phyloP scores from a whole-genome alignment of 2,113 vertebrate genomes.

The Cyanoliseus patagonus region DNA sequence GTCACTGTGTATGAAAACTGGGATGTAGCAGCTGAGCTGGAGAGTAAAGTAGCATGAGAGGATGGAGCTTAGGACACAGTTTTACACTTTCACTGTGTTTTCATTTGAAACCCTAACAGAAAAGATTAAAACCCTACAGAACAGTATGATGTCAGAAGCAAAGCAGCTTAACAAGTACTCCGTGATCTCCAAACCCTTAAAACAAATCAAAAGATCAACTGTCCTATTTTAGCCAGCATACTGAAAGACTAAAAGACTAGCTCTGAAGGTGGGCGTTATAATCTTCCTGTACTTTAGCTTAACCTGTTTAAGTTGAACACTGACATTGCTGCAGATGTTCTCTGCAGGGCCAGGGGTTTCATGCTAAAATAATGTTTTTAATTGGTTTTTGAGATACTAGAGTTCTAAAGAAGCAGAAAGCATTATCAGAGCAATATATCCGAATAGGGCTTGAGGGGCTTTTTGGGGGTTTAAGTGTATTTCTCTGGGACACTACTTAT shows the following conservation, averaged over 20 bases:
- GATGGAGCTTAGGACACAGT: background rate
- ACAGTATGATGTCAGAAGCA: background rate
- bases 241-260: background rate
- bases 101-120: background rate
- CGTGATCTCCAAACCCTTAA: background rate
- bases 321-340: background rate
- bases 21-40: background rate
- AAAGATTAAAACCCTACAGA: background rate
- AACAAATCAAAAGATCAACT: background rate
- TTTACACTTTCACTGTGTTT: background rate
- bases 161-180: constrained; percentile 15
- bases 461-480: background rate
- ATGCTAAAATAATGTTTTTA: background rate
- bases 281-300: background rate
- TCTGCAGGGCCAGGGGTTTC: background rate
- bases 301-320: background rate
- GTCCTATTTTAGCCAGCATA: background rate
- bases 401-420: background rate
- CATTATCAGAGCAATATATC: background rate
- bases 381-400: background rate
- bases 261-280: background rate
- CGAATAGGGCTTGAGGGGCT: rapidly evolving
- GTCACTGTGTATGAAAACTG: background rate
- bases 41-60: background rate
- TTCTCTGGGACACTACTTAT: background rate